These are phyloP conservation scores for Chionoecetes opilio DNA, from an alignment of 1,140 invertebrate genomes.

Conservation along the genomic window DNA sequence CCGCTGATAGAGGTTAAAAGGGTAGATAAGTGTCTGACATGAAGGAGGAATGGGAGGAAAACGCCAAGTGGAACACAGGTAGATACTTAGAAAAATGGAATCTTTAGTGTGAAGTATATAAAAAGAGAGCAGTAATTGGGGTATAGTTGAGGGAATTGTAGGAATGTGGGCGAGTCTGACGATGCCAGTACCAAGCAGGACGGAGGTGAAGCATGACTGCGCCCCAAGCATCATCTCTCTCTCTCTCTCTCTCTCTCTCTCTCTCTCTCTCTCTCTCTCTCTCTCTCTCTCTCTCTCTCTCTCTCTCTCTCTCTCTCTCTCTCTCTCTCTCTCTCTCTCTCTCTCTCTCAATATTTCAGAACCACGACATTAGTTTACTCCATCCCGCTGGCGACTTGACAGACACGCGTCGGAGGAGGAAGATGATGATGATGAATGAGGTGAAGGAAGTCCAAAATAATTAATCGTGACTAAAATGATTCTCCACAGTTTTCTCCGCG, in stretches of 20 bases:
- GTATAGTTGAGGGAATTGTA: too few relatives aligned
- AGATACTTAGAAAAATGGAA: too few relatives aligned
- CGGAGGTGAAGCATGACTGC: background rate
- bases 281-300: too few relatives aligned
- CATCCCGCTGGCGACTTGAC: too few relatives aligned
- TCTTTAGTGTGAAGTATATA: background rate
- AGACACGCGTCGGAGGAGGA: too few relatives aligned
- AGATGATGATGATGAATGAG: too few relatives aligned
- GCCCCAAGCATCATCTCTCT: background rate
- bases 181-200: background rate
- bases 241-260: constrained; percentile 23
- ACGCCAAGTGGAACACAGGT: too few relatives aligned
- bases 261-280: background rate
- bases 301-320: too few relatives aligned
- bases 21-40: background rate
- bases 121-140: background rate
- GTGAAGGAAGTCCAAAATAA: background rate
- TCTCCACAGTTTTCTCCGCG: background rate
- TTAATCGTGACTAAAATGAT: constrained; percentile 32
- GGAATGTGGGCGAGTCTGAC: background rate
- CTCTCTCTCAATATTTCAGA: background rate
- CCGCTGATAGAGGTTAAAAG: background rate
- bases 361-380: too few relatives aligned
- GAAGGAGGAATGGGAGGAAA: background rate
- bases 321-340: background rate